Base-by-base conservation (phyloP, 1,140 invertebrate species). In the Euwallacea fornicatus region DNA sequence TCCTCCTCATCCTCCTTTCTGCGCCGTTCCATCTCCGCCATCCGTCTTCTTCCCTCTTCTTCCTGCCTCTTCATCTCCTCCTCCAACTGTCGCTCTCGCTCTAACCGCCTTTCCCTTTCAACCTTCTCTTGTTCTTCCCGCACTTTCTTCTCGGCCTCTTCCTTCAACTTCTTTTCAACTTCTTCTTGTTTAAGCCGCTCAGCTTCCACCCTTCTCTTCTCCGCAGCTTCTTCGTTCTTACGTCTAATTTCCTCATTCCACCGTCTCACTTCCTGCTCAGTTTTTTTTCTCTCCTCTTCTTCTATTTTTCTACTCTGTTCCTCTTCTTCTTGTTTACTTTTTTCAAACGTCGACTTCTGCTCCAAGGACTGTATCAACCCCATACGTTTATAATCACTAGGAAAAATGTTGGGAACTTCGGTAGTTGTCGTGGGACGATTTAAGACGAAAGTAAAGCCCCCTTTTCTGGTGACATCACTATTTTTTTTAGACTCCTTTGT, bases 191-290 rank as follows among this genome's bases (percentile, higher is more conserved):
- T 44, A 83, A 79, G 13, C 85, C 79, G 16, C 85, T 76, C 58
- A 78, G 79, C 65, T 73, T 83, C 71, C 79, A 81, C 60, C 69
- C 83, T 73, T 77, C 85, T 69, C 50, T 82, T 58, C 50, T 64
- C 54, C 0, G 60, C 61, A 46, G 61, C 69, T 44, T 79, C 78
- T 9, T 79, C 73, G 41, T 76, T 58, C 71, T 78, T 54, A 0
- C 79, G 75, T 7, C 82, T 71, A 11, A 76, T 43, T 16, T 77
- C 72, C 9, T 82, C 15, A 33, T 33, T 75, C 68, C 9, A 80
- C 11, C 76, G 68, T 10, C 78, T 71, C 13, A 56, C 61, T 67
- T 69, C 63, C 66, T 72, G 64, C 43, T 66, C 41, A 75, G 80
- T 80, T 55, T 69, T 81, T 71, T 80, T 74, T 74, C 82, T 78